phyloP scores from a whole-genome alignment of 2,888 invertebrate species.

The Ophion obscuratus region DNA sequence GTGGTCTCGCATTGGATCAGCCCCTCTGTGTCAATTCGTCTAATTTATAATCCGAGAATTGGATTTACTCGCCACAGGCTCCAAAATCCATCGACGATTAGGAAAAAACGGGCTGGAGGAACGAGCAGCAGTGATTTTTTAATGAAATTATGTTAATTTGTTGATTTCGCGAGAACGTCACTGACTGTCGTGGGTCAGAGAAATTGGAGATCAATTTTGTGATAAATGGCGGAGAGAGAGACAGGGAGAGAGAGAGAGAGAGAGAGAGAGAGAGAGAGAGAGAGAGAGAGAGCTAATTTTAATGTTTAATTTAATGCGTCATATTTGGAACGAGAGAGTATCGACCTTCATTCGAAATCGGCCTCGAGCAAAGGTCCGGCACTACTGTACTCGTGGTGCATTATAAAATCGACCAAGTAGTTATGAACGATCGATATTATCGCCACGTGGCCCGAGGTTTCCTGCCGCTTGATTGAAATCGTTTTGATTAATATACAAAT shows the following conservation, averaged over 20 bases:
- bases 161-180: not conserved
- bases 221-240: not conserved
- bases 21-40: constrained; percentile 24
- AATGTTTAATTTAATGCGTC: not conserved
- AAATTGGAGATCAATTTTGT: constrained; percentile 12
- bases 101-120: not conserved
- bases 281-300: not conserved
- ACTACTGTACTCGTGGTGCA: constrained; percentile 21
- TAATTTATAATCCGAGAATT: constrained; percentile 48
- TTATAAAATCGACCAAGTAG: constrained; percentile 35
- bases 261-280: not conserved
- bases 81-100: not conserved
- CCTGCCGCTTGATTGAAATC: constrained; percentile 26
- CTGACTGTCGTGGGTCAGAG: not conserved
- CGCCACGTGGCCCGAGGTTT: constrained; percentile 28
- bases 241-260: not conserved
- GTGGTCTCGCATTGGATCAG: constrained; percentile 38
- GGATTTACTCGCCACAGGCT: not conserved
- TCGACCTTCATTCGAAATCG: constrained; percentile 58
- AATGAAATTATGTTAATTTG: not conserved
- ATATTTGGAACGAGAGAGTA: constrained; percentile 16
- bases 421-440: constrained; percentile 38
- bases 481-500: not conserved
- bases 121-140: not conserved
- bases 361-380: constrained; percentile 54